Evolutionary conservation across 2,888 invertebrate genomes (phyloP).

Genomic region (Dorcus hopei): DNA sequence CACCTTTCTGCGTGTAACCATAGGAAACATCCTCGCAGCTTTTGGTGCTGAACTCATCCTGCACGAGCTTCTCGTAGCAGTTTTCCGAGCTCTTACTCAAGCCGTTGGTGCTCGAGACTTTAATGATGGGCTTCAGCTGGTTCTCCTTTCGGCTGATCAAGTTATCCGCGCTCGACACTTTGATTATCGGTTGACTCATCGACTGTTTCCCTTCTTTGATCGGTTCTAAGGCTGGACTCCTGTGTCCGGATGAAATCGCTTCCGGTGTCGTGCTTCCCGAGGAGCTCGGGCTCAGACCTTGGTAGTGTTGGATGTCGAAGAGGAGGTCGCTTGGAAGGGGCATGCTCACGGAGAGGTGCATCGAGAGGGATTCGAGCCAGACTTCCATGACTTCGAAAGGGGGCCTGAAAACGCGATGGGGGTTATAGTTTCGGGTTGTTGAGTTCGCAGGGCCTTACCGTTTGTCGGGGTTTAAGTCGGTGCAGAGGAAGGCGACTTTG

Average conservation of each 20-base stretch:
- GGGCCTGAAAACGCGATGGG: slow-evolving; percentile 57
- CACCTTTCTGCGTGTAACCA: background rate
- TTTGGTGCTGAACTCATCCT: slow-evolving; percentile 30
- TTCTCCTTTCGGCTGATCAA: slow-evolving; percentile 31
- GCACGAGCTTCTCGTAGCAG: slow-evolving; percentile 20
- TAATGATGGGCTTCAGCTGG: slow-evolving; percentile 32
- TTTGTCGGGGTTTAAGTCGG: slow-evolving; percentile 85
- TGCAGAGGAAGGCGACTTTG: slow-evolving; percentile 84
- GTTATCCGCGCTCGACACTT: slow-evolving; percentile 18
- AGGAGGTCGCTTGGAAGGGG: slow-evolving; percentile 65
- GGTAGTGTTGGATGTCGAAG: slow-evolving; percentile 73
- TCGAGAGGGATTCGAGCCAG: slow-evolving; percentile 80
- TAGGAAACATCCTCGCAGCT: slow-evolving; percentile 33
- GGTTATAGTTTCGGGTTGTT: background rate
- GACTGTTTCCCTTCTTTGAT: slow-evolving; percentile 53
- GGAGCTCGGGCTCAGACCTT: slow-evolving; percentile 56
- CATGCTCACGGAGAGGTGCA: slow-evolving; percentile 65
- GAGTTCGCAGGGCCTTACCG: slow-evolving; percentile 53
- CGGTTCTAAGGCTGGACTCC: slow-evolving; percentile 53
- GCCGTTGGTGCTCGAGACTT: slow-evolving; percentile 36
- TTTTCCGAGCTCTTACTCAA: slow-evolving; percentile 31
- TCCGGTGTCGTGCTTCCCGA: slow-evolving; percentile 62
- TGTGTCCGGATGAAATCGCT: slow-evolving; percentile 49
- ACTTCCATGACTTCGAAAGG: slow-evolving; percentile 85
- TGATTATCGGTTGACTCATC: slow-evolving; percentile 17